Evolutionary conservation across 2,113 vertebrate species (phyloP).

Genomic region (Seriola aureovittata): DNA sequence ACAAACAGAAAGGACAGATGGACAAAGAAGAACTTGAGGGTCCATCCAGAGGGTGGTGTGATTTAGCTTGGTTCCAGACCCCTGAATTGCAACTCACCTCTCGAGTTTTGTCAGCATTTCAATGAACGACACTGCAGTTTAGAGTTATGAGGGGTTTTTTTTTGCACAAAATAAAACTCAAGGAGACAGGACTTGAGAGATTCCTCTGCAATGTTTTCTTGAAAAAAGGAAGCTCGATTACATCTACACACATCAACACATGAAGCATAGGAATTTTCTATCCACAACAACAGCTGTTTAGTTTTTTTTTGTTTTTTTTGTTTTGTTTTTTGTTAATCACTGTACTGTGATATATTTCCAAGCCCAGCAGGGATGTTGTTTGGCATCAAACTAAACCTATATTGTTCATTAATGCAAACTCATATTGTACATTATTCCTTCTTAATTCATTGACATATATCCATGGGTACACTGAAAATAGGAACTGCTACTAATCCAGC

Average conservation of each 20-base stretch:
- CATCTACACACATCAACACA: background rate
- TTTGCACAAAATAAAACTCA: slow-evolving; percentile 6
- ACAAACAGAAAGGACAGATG: slow-evolving; percentile 45
- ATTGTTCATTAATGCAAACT: background rate
- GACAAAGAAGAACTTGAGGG: slow-evolving; percentile 22
- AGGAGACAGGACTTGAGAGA: background rate
- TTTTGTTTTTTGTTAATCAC: background rate
- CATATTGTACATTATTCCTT: background rate
- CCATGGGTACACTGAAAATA: too few species aligned
- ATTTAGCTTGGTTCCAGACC: slow-evolving; percentile 28
- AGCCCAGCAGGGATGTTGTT: background rate
- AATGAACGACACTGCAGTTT: background rate
- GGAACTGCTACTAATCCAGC: too few species aligned
- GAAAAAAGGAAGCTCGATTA: background rate
- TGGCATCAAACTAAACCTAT: slow-evolving; percentile 9
- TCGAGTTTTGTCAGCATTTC: background rate
- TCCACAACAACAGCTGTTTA: background rate
- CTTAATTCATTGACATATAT: too few species aligned
- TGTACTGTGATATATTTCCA: background rate
- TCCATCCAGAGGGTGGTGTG: slow-evolving; percentile 29
- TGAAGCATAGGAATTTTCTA: background rate
- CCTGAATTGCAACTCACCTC: background rate
- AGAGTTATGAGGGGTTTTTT: background rate
- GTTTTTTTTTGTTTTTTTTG: background rate
- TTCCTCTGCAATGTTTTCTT: background rate